These are phyloP conservation scores for Callopanchax toddi DNA, from an alignment of 2,113 vertebrate genomes.

Conservation along the genomic window DNA sequence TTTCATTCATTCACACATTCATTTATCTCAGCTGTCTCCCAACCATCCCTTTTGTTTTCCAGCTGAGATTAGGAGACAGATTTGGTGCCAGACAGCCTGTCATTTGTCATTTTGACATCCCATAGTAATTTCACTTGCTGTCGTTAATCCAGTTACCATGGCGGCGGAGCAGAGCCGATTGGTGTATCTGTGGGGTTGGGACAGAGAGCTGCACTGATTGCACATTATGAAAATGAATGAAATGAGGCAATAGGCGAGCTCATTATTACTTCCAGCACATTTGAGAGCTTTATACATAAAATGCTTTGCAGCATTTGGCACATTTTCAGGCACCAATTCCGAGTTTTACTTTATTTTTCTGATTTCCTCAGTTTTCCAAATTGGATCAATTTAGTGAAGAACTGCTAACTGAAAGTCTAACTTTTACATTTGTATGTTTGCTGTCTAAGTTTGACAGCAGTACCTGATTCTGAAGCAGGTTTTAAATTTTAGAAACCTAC, in stretches of 20 bases:
- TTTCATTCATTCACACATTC: constrained; percentile 40
- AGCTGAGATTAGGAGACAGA: constrained; percentile 70
- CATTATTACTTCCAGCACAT: constrained; percentile 9
- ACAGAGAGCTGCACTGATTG: constrained; percentile 40
- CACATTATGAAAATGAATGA: constrained; percentile 44
- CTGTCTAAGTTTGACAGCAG: no score
- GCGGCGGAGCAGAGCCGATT: constrained; percentile 33
- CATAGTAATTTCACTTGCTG: constrained; percentile 55
- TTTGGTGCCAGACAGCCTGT: constrained; percentile 66
- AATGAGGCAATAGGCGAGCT: constrained; percentile 23
- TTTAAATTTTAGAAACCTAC: no score
- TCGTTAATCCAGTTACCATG: constrained; percentile 75
- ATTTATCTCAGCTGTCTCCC: constrained; percentile 55
- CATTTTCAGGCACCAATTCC: neutral
- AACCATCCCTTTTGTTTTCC: constrained; percentile 61
- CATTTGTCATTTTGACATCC: constrained; percentile 74
- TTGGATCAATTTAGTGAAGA: neutral
- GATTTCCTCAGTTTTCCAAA: neutral
- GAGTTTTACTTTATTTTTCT: constrained; percentile 6
- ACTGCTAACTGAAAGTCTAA: no score
- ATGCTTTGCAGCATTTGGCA: constrained; percentile 2
- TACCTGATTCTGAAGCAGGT: no score
- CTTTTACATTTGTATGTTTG: no score
- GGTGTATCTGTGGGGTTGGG: constrained; percentile 30
- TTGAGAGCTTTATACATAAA: neutral